Evolutionary conservation across 1,140 invertebrate species (phyloP).

Genomic region (Planococcus citri): DNA sequence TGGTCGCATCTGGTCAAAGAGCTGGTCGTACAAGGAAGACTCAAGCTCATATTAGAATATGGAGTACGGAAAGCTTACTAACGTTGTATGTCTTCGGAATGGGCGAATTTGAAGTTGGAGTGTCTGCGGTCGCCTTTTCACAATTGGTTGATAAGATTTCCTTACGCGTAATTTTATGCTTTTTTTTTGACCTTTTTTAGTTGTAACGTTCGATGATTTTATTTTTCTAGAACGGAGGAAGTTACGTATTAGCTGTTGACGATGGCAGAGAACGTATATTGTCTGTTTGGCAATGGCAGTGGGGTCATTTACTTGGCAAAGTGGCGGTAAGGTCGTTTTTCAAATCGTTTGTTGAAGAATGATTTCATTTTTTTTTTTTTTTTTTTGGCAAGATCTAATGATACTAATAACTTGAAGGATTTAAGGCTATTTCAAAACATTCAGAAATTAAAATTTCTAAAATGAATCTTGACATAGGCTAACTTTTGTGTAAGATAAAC

Average conservation of each 20-base stretch:
- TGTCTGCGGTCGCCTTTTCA: constrained; percentile 80
- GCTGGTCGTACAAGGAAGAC: constrained; percentile 65
- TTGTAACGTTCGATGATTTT: too few relatives aligned
- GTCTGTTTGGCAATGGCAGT: constrained; percentile 81
- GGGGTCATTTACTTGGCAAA: constrained; percentile 75
- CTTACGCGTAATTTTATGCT: background rate
- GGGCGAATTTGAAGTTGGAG: constrained; percentile 79
- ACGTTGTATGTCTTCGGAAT: constrained; percentile 85
- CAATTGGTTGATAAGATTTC: constrained; percentile 46
- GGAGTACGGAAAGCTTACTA: constrained; percentile 82
- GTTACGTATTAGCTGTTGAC: constrained; percentile 73
- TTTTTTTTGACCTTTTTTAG: background rate
- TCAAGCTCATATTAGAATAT: constrained; percentile 85
- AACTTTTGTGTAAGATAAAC: too few relatives aligned
- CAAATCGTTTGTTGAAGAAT: too few relatives aligned
- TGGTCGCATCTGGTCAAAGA: constrained; percentile 80
- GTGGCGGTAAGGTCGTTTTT: constrained; percentile 54
- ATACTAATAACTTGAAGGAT: too few relatives aligned
- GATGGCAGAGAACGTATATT: constrained; percentile 71
- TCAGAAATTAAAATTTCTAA: too few relatives aligned
- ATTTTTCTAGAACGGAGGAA: constrained; percentile 61
- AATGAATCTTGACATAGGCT: too few relatives aligned
- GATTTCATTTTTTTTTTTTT: too few relatives aligned
- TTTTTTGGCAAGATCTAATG: too few relatives aligned
- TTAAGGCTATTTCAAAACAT: too few relatives aligned